phyloP scores from a whole-genome alignment of 2,888 invertebrate genomes.

The Selenia dentaria region DNA sequence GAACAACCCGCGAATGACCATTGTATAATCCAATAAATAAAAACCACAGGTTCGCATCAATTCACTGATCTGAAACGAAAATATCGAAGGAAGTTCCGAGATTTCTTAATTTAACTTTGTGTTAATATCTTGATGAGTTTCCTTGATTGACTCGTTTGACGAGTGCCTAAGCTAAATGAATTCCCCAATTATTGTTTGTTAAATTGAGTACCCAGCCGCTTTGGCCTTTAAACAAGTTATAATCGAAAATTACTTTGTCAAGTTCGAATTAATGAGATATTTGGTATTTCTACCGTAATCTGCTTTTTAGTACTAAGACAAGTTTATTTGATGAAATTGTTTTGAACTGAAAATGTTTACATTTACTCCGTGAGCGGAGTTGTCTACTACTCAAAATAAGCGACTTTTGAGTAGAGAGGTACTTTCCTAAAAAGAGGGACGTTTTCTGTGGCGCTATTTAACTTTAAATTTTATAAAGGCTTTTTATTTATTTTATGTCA shows the following conservation, averaged over 20 bases:
- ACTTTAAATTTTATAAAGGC: too few species aligned
- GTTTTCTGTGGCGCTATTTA: too few species aligned
- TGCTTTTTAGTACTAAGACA: not conserved
- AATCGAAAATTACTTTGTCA: conserved; percentile 21
- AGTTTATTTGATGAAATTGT: conserved; percentile 2
- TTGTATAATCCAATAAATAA: too few species aligned
- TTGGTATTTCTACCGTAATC: not conserved
- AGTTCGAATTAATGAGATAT: conserved; percentile 21
- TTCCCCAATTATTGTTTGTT: conserved; percentile 9
- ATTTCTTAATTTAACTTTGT: conserved; percentile 20
- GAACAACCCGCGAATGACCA: too few species aligned
- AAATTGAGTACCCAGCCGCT: conserved; percentile 4
- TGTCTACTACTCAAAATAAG: too few species aligned
- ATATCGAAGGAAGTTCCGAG: conserved; percentile 11
- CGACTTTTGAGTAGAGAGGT: too few species aligned
- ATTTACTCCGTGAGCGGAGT: too few species aligned
- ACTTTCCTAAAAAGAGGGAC: too few species aligned
- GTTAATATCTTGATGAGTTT: conserved; percentile 18
- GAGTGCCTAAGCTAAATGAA: conserved; percentile 12
- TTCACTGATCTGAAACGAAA: too few species aligned
- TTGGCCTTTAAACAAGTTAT: conserved; percentile 15
- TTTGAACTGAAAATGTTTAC: too few species aligned
- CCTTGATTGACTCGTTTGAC: conserved; percentile 20
- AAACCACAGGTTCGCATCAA: too few species aligned
- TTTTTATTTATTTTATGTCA: too few species aligned